Base-by-base conservation (phyloP, 2,888 invertebrate genomes). In the Tinea trinotella region DNA sequence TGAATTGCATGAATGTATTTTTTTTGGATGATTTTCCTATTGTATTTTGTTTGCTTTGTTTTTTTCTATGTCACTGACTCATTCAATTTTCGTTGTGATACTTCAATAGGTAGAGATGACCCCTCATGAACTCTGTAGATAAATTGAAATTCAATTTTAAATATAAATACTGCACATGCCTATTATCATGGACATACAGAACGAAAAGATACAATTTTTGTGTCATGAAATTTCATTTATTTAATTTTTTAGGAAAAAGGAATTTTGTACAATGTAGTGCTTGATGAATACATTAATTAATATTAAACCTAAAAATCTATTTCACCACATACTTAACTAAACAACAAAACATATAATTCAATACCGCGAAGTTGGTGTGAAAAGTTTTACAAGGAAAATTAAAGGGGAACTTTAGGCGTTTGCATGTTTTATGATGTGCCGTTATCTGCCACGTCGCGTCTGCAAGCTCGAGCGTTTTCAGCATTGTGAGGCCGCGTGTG, bases 341-440 rank as follows among this genome's bases (percentile, higher is more conserved):
- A 17, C 40, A 40, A 15, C 13, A 40, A 2, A 40, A 40, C 40
- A 40, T n/a, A 17, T 12, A 40, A 48, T 48, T 48, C 48, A 48
- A 48, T 48, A 48, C 17, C 19, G 18, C 18, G 18, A 30, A 48
- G 48, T 19, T 48, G 3, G 20, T 18, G 15, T 20, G 19, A 20
- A 48, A n/a, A 48, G 3, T 48, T 48, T 17, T 48, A 48, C 48
- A 48, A 48, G 48, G 48, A 48, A 48, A 48, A 48, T 50, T 76
- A 74, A 74, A 73, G 69, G 70, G 70, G 71, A 78, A 81, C 74
- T 82, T 81, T 76, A 63, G 74, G 74, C 66, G 70, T 70, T 68
- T 66, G 69, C 66, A 74, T 75, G 76, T 76, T 79, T 79, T 80
- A 80, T 79, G 80, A 77, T 71, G 74, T 76, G 77, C 77, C 73